Conservation (phyloP, 1,140 invertebrate species). For the Marisa cornuarietis region DNA sequence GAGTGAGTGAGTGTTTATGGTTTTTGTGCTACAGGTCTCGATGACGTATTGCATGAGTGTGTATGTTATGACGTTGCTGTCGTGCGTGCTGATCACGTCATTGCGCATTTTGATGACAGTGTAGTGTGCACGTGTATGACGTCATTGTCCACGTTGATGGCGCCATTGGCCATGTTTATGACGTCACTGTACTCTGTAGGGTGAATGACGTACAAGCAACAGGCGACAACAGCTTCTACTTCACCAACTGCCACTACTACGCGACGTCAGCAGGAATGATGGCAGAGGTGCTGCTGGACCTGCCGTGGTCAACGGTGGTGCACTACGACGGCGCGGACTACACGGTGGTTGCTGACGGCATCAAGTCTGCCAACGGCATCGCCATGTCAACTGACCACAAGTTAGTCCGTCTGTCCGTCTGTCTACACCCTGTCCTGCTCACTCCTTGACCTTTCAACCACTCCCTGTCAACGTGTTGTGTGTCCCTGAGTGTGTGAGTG, state of each 20-base stretch:
- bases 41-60: neutral
- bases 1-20: too few relatives aligned
- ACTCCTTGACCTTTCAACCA: neutral
- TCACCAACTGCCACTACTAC: conserved; percentile 39
- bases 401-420: conserved; percentile 15
- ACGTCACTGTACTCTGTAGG: conserved; percentile 23
- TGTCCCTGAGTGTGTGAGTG: too few relatives aligned
- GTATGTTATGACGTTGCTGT: neutral
- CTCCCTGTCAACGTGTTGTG: too few relatives aligned
- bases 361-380: conserved; percentile 46
- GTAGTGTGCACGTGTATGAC: too few relatives aligned
- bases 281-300: conserved; percentile 23
- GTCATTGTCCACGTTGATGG: too few relatives aligned
- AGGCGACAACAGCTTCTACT: conserved; percentile 49
- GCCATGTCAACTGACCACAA: conserved; percentile 35
- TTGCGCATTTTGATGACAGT: neutral
- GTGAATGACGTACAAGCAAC: conserved; percentile 46
- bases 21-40: too few relatives aligned
- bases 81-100: neutral
- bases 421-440: too few relatives aligned
- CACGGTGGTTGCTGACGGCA: conserved; percentile 31
- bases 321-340: conserved; percentile 39
- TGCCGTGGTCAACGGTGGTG: conserved; percentile 34
- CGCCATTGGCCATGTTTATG: too few relatives aligned
- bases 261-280: neutral